Evolutionary conservation across 2,888 invertebrate species (phyloP), one percentile per base, ranked within the genome.

Genomic region (Hirtodrosophila histrioides): DNA sequence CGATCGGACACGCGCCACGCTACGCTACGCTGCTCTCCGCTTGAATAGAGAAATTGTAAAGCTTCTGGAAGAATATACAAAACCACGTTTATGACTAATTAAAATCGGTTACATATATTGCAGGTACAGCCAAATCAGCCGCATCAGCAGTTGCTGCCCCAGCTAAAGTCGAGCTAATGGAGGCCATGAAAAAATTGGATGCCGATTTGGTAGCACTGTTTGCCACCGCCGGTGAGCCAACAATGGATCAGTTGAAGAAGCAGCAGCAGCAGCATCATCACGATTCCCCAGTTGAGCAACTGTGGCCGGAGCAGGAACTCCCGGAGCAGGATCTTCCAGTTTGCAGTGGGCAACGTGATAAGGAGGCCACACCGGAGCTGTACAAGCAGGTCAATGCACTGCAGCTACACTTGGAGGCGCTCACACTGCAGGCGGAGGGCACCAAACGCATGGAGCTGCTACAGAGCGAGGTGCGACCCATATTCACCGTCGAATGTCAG

Each of bases 181-280:
- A 90, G 74, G 90, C 90, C 49, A 90, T 90, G 89, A 90, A 86
- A 57, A 90, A 90, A 78, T 64, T 90, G 46, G 89, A 90, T 71
- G 90, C 89, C 11, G 89, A 88, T 62, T 62, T 89, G 67, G 89
- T 88, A 37, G 89, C 89, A 41, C 66, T 90, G 8, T 87, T 90
- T 64, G 89, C 90, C 37, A 83, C 80, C 4, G 79, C 81, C 11
- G 74, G 75, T 5, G 85, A 84, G 36, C 79, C 79, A 3, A 40
- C 58, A n/a, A 58, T 79, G 65, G 80, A 84, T 33, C 77, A 73
- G 51, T 50, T 78, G 7, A 63, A 75, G 63, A 68, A 64, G 11
- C 39, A 49, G 37, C 37, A 73, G 17, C 61, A 63, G 33, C 76
- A 74, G 11, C 67, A 62, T 5, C 67, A 62, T 5, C 54, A 62